Percentiles rank a stretch among this genome's conserved stretches.
These are phyloP conservation scores for Pachycephus smyrnensis DNA, from an alignment of 2,888 invertebrate species.

Conservation along the genomic window DNA sequence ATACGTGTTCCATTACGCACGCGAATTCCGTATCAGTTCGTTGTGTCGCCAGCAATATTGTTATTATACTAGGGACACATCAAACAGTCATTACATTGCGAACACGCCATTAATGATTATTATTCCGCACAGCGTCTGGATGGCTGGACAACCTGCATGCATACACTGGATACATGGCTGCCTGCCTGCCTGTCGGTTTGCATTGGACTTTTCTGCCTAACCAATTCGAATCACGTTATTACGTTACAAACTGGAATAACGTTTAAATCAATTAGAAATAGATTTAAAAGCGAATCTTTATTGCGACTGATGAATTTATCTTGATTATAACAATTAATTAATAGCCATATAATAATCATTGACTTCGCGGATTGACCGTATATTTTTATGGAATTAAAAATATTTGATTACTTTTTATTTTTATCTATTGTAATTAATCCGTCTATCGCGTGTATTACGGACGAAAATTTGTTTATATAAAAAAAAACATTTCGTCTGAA, in stretches of 20 bases:
- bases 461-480: too few relatives aligned
- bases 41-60: conserved; percentile 13
- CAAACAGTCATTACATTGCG: conserved; percentile 26
- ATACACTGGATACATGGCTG: not conserved
- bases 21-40: not conserved
- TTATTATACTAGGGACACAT: conserved; percentile 17
- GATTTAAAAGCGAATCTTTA: not conserved
- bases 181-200: not conserved
- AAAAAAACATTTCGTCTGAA: too few relatives aligned
- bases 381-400: not conserved
- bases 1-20: not conserved
- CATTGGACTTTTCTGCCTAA: not conserved
- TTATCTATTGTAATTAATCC: not conserved
- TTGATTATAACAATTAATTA: not conserved
- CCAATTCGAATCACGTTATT: not conserved
- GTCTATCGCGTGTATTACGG: not conserved
- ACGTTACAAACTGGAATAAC: not conserved
- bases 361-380: not conserved
- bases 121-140: conserved; percentile 24
- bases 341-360: too few relatives aligned
- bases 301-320: not conserved
- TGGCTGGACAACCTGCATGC: conserved; percentile 1
- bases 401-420: not conserved
- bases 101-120: conserved; percentile 29
- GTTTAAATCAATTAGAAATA: not conserved